A percentile compares a stretch with the other conserved stretches of the same genome.
Evolutionary conservation across 2,888 invertebrate genomes (phyloP).

Genomic region (Cactoblastis cactorum): DNA sequence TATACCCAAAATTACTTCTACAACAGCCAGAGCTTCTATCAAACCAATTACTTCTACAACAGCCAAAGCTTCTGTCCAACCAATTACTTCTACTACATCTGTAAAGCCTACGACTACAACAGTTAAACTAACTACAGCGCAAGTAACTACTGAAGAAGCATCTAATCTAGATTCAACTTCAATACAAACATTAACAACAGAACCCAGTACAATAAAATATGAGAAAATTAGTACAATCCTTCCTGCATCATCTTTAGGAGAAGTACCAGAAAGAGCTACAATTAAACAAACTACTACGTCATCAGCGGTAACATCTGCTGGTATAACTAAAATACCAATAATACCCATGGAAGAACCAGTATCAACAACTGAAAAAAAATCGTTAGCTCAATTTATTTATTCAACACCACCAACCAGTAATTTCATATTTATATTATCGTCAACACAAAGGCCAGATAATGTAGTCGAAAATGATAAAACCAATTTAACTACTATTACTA

Average conservation of each 20-base stretch:
- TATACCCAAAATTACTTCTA: conserved; percentile 24
- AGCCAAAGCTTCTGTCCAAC: conserved; percentile 27
- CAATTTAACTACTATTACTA: conserved; percentile 62
- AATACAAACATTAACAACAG: conserved; percentile 32
- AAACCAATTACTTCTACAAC: conserved; percentile 18
- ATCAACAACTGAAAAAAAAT: conserved; percentile 20
- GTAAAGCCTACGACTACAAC: conserved; percentile 22
- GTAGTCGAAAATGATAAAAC: conserved; percentile 33
- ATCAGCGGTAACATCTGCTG: conserved; percentile 22
- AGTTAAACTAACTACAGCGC: conserved; percentile 18
- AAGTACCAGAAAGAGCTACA: conserved; percentile 47
- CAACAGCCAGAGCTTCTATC: conserved; percentile 22
- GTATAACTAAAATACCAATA: conserved; percentile 31
- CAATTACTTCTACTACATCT: conserved; percentile 21
- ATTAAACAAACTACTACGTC: conserved; percentile 30
- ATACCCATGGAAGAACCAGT: conserved; percentile 26
- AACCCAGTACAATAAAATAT: conserved; percentile 37
- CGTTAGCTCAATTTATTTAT: conserved; percentile 23
- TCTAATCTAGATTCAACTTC: background rate
- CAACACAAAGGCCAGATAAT: conserved; percentile 18
- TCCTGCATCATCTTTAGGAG: conserved; percentile 51
- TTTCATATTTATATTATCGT: conserved; percentile 22
- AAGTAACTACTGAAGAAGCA: conserved; percentile 1
- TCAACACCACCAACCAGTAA: conserved; percentile 29
- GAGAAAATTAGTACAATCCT: conserved; percentile 57